Conservation (phyloP, 2,113 vertebrate genomes). For the Oreotrochilus melanogaster region DNA sequence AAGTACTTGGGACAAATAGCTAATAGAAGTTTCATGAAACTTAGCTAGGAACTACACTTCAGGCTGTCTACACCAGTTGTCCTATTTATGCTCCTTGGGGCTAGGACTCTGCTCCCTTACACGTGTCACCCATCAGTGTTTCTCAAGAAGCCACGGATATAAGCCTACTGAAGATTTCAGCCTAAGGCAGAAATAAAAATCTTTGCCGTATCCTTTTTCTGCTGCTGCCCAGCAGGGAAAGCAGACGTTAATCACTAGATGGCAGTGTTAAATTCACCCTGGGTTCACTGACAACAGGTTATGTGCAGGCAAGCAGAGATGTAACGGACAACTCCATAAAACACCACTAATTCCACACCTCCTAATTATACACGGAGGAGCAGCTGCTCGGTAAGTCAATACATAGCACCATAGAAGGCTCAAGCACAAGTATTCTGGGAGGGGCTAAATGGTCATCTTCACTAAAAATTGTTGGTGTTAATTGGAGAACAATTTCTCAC, state of each 20-base stretch:
- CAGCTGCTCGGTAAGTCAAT: neutral
- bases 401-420: neutral
- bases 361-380: neutral
- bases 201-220: neutral
- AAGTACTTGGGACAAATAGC: neutral
- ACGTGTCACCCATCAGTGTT: neutral
- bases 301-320: accelerated
- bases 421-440: neutral
- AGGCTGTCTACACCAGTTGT: neutral
- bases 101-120: neutral
- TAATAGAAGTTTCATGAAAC: neutral
- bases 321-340: neutral
- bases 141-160: neutral
- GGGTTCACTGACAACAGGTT: accelerated
- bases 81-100: neutral
- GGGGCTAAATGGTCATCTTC: neutral
- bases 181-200: neutral
- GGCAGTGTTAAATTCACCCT: neutral
- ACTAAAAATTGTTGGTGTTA: neutral
- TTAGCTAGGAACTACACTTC: neutral
- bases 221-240: accelerated
- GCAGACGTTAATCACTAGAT: neutral
- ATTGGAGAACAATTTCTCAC: neutral
- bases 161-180: neutral
- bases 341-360: neutral